Evolutionary conservation across 2,888 invertebrate genomes (phyloP).

Genomic region (Cephus nigrinus): DNA sequence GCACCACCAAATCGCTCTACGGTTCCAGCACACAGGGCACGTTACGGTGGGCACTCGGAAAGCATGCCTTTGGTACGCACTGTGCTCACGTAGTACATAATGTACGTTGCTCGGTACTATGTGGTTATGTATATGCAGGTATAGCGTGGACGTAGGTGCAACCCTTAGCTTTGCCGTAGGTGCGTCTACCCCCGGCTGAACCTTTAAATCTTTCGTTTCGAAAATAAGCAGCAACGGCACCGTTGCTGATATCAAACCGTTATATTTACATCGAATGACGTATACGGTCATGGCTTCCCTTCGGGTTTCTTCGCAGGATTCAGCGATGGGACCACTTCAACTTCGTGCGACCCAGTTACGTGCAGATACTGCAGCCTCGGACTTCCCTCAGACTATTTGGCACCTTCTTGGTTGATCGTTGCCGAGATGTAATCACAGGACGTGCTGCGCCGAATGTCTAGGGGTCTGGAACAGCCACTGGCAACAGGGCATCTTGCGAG

Average conservation of each 20-base stretch:
- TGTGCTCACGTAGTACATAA: background rate
- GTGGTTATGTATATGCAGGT: background rate
- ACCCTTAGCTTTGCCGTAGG: background rate
- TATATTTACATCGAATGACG: background rate
- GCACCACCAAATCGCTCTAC: slow-evolving; percentile 26
- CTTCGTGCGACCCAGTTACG: background rate
- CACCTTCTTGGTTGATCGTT: background rate
- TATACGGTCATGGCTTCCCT: background rate
- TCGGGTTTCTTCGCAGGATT: background rate
- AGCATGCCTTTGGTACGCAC: background rate
- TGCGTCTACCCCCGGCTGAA: background rate
- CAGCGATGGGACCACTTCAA: background rate
- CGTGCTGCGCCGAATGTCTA: background rate
- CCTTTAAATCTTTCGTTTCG: background rate
- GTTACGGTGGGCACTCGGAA: background rate
- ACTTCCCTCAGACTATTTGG: background rate
- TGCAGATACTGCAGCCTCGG: too few relatives aligned
- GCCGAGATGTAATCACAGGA: background rate
- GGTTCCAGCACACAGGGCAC: background rate
- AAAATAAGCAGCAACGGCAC: background rate
- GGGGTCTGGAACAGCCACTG: background rate
- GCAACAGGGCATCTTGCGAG: background rate
- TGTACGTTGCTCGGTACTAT: background rate
- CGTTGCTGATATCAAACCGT: background rate
- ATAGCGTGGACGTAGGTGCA: background rate